phyloP scores from a whole-genome alignment of 2,113 vertebrate genomes.

The Hystrix brachyura region DNA sequence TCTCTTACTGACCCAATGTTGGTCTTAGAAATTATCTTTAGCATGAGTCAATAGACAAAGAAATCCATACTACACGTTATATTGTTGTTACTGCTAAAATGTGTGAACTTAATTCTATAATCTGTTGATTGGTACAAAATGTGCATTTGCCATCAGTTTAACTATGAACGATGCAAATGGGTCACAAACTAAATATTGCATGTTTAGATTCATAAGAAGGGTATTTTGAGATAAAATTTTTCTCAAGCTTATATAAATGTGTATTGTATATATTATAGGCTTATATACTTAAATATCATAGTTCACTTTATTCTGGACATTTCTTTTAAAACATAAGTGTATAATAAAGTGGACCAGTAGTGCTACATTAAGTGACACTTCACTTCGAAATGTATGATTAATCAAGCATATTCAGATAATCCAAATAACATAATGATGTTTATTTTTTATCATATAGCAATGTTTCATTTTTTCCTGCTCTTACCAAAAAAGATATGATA shows the following conservation, averaged over 20 bases:
- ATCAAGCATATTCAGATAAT: background rate
- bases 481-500: slow-evolving; percentile 37
- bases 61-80: background rate
- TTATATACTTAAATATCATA: background rate
- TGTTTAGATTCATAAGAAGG: background rate
- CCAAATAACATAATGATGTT: background rate
- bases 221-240: background rate
- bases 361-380: background rate
- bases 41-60: background rate
- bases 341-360: background rate
- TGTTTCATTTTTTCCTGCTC: background rate
- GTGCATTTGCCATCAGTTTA: background rate
- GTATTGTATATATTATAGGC: background rate
- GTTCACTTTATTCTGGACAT: background rate
- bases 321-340: background rate
- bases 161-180: background rate
- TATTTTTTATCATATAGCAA: background rate
- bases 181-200: background rate
- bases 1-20: background rate
- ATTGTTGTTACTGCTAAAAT: slow-evolving; percentile 5
- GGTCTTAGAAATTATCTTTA: slow-evolving; percentile 17
- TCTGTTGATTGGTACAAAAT: background rate
- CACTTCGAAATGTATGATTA: background rate
- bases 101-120: background rate
- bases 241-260: background rate